phyloP scores from a whole-genome alignment of 2,113 vertebrate species.

The Alces alces region DNA sequence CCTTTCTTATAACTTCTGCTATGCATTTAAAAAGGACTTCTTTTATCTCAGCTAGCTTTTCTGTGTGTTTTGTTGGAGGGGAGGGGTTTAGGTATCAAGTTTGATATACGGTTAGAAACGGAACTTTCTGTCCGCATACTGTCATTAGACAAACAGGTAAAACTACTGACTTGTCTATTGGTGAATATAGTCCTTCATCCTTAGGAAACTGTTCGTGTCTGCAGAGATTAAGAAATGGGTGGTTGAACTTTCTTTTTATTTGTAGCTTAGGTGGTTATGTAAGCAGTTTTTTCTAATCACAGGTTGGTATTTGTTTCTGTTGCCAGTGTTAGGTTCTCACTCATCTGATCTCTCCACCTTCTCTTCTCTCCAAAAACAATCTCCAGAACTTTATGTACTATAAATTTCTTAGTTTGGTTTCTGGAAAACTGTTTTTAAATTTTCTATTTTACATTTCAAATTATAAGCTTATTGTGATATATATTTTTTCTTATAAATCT shows the following conservation, averaged over 20 bases:
- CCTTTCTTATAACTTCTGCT: not conserved
- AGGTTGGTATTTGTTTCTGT: not conserved
- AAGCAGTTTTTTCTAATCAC: not conserved
- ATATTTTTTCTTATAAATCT: not conserved
- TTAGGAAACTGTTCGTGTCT: not conserved
- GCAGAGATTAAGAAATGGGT: not conserved
- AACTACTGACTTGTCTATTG: not conserved
- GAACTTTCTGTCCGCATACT: not conserved
- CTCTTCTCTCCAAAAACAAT: not conserved
- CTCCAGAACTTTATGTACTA: not conserved
- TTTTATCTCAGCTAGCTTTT: not conserved
- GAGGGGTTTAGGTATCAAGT: not conserved
- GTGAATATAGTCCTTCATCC: not conserved
- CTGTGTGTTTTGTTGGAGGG: not conserved
- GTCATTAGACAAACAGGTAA: not conserved
- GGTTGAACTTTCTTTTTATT: not conserved
- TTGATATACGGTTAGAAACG: not conserved
- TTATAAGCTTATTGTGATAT: not conserved
- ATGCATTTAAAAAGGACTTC: not conserved
- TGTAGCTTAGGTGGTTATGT: not conserved
- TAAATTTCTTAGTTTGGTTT: not conserved
- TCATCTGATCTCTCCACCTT: not conserved
- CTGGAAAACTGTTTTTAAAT: not conserved
- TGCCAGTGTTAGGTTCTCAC: not conserved
- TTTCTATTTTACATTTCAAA: conserved; percentile 7